These are phyloP conservation scores for Drosophila eugracilis DNA, from an alignment of 1,140 invertebrate species.

Conservation along the genomic window DNA sequence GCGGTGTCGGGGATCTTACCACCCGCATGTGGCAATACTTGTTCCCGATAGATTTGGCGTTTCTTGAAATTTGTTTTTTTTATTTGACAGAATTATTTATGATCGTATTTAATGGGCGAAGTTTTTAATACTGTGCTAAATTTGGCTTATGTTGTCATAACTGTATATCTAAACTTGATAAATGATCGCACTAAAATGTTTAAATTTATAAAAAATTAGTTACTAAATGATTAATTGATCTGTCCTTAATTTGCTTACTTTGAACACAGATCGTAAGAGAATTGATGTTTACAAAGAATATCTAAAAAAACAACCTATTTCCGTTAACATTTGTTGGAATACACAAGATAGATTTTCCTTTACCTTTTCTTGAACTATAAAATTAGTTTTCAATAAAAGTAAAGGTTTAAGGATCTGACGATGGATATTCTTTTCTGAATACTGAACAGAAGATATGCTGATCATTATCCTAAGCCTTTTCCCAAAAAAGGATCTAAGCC, in stretches of 20 bases:
- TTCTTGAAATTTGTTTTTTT: constrained; percentile 85
- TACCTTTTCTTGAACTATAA: too few species aligned
- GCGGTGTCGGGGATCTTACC: constrained; percentile 89
- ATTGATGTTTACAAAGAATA: too few species aligned
- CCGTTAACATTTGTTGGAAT: too few species aligned
- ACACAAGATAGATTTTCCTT: too few species aligned
- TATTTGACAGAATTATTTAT: constrained; percentile 56
- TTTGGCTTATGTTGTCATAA: background rate
- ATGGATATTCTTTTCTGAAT: background rate
- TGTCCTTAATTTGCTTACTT: constrained; percentile 4
- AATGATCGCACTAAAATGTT: background rate
- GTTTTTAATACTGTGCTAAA: background rate
- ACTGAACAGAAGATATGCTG: too few species aligned
- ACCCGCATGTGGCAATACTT: constrained; percentile 87
- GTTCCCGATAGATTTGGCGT: constrained; percentile 88
- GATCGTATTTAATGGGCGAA: background rate
- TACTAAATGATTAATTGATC: constrained; percentile 18
- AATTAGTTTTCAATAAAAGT: too few species aligned
- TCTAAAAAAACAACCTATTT: too few species aligned
- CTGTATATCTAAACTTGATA: background rate
- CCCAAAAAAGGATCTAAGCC: background rate
- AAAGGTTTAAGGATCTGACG: background rate
- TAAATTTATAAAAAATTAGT: background rate
- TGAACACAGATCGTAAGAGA: background rate
- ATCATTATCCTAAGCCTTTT: background rate